Conservation (phyloP, 2,888 invertebrate genomes). For the Chelonus formosanus region DNA sequence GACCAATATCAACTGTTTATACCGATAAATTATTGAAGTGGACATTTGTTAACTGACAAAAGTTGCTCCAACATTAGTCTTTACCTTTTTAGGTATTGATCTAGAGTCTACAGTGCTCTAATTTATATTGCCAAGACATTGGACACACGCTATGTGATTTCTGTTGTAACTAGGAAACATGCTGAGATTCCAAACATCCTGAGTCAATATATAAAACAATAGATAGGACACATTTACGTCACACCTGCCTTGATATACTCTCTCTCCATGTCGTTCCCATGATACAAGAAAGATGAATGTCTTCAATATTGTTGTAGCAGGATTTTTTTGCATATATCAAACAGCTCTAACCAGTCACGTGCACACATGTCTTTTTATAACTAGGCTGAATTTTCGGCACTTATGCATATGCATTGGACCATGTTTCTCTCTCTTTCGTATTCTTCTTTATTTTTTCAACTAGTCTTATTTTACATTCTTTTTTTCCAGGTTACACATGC, state of each 20-base stretch:
- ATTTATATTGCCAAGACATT: neutral
- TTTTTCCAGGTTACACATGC: slow-evolving; percentile 22
- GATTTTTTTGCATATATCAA: slow-evolving; percentile 27
- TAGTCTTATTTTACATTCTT: slow-evolving; percentile 30
- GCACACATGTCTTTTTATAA: slow-evolving; percentile 24
- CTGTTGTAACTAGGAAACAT: neutral
- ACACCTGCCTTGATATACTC: slow-evolving; percentile 42
- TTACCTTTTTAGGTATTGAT: too few species aligned
- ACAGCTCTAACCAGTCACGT: slow-evolving; percentile 30
- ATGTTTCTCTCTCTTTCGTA: neutral
- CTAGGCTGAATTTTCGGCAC: slow-evolving; percentile 15
- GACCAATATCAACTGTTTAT: too few species aligned
- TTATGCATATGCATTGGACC: slow-evolving; percentile 30
- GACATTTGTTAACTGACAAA: too few species aligned
- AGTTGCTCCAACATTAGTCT: too few species aligned
- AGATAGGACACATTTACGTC: slow-evolving; percentile 35
- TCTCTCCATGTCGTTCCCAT: slow-evolving; percentile 44
- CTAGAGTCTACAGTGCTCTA: too few species aligned
- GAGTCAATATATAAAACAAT: neutral
- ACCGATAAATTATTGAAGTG: too few species aligned
- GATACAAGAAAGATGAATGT: slow-evolving; percentile 9
- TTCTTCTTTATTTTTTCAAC: slow-evolving; percentile 21
- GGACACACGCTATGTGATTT: neutral
- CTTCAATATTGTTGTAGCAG: slow-evolving; percentile 8
- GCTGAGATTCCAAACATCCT: slow-evolving; percentile 1